Evolutionary conservation across 2,888 invertebrate genomes (phyloP).

Genomic region (Smittia sp.): DNA sequence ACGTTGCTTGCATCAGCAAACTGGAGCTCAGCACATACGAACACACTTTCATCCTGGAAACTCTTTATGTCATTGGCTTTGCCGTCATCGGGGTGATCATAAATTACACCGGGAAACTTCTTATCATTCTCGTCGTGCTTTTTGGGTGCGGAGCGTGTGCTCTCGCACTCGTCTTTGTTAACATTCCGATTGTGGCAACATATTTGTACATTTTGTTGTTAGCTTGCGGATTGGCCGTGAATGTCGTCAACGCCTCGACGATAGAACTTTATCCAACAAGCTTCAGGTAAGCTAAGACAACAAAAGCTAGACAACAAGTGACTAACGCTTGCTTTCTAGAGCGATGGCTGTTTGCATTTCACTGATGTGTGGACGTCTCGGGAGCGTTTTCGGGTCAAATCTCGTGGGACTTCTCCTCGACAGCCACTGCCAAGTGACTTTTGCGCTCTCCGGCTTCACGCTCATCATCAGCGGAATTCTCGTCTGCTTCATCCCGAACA

Average conservation of each 20-base stretch:
- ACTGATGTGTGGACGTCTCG: conserved; percentile 53
- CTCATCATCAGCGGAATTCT: conserved; percentile 28
- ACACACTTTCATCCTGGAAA: conserved; percentile 31
- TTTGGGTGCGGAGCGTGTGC: conserved; percentile 33
- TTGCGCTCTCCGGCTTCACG: conserved; percentile 43
- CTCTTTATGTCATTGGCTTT: conserved; percentile 33
- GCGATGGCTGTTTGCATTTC: conserved; percentile 54
- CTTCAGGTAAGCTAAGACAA: neutral
- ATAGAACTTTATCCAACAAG: conserved; percentile 32
- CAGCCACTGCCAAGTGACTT: conserved; percentile 50
- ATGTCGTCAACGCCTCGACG: conserved; percentile 17
- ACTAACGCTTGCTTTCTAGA: conserved; percentile 44
- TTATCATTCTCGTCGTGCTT: conserved; percentile 23
- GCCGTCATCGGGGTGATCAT: conserved; percentile 32
- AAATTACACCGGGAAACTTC: conserved; percentile 28
- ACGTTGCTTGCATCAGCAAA: neutral
- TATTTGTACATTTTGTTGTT: conserved; percentile 34
- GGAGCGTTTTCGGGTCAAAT: conserved; percentile 52
- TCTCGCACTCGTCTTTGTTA: conserved; percentile 11
- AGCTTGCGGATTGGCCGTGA: conserved; percentile 22
- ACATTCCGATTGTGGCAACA: neutral
- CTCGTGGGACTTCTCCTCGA: conserved; percentile 51
- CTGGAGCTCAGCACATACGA: conserved; percentile 19
- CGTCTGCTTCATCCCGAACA: conserved; percentile 41
- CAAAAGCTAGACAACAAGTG: neutral